phyloP scores from a whole-genome alignment of 2,888 invertebrate genomes.

The Eilema sororculum region DNA sequence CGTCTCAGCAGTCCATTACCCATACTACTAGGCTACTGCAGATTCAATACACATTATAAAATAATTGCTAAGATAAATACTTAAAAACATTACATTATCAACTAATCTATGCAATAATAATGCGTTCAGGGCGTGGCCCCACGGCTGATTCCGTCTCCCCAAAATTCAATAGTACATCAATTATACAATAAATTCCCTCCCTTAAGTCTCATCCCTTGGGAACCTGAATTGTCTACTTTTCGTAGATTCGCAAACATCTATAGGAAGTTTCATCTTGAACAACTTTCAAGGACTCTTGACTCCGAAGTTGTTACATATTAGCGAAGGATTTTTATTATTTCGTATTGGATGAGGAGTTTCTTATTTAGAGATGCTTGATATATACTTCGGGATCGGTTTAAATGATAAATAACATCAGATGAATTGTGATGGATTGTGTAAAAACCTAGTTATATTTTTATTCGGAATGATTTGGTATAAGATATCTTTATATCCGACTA shows the following conservation, averaged over 20 bases:
- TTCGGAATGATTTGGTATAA: too few species aligned
- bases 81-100: too few species aligned
- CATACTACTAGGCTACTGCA: too few species aligned
- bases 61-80: too few species aligned
- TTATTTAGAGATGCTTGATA: not conserved
- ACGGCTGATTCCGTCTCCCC: not conserved
- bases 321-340: not conserved
- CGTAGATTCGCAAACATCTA: conserved; percentile 3
- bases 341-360: not conserved
- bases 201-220: conserved; percentile 6
- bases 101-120: not conserved
- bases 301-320: conserved; percentile 23
- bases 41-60: too few species aligned
- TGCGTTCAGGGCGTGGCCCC: not conserved
- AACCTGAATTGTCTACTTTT: conserved; percentile 1
- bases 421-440: too few species aligned
- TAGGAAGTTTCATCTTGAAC: conserved; percentile 13
- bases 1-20: too few species aligned
- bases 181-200: conserved; percentile 1
- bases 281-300: conserved; percentile 23
- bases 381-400: not conserved
- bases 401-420: too few species aligned
- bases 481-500: too few species aligned
- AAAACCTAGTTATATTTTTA: too few species aligned
- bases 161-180: conserved; percentile 6